Percentiles rank a stretch among this genome's conserved stretches.
These are phyloP conservation scores for Sycobia sp. DNA, from an alignment of 1,140 invertebrate species.

Conservation along the genomic window DNA sequence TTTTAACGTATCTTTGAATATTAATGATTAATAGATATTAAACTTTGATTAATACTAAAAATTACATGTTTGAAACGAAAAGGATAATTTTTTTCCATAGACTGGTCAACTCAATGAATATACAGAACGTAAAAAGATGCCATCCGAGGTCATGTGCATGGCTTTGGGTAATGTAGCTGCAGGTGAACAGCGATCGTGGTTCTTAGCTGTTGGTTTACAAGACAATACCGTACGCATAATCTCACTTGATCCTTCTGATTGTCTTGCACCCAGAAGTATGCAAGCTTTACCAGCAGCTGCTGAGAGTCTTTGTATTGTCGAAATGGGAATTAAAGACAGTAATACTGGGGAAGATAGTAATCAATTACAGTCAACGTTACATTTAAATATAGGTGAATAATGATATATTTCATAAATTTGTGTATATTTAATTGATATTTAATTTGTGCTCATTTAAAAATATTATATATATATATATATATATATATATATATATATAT, in stretches of 20 bases:
- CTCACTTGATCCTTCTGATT: slow-evolving; percentile 94
- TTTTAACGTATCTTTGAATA: neutral
- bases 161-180: slow-evolving; percentile 92
- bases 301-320: slow-evolving; percentile 96
- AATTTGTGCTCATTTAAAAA: no score
- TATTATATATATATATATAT: no score
- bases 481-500: no score
- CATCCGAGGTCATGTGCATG: slow-evolving; percentile 98
- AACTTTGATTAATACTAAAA: slow-evolving; percentile 3
- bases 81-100: slow-evolving; percentile 63
- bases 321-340: slow-evolving; percentile 73
- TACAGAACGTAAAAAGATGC: slow-evolving; percentile 95
- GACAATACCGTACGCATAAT: slow-evolving; percentile 98
- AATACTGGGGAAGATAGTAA: slow-evolving; percentile 63
- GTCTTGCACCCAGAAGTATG: slow-evolving; percentile 91
- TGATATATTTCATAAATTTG: no score
- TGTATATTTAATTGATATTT: no score
- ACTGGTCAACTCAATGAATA: slow-evolving; percentile 98
- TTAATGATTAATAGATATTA: neutral
- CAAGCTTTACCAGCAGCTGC: slow-evolving; percentile 95
- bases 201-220: slow-evolving; percentile 93
- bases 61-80: neutral
- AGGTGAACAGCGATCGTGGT: slow-evolving; percentile 94
- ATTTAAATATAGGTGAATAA: slow-evolving; percentile 89
- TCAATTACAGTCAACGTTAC: slow-evolving; percentile 75